phyloP scores from a whole-genome alignment of 2,797 vertebrate species.

The Chloroceryle inda region DNA sequence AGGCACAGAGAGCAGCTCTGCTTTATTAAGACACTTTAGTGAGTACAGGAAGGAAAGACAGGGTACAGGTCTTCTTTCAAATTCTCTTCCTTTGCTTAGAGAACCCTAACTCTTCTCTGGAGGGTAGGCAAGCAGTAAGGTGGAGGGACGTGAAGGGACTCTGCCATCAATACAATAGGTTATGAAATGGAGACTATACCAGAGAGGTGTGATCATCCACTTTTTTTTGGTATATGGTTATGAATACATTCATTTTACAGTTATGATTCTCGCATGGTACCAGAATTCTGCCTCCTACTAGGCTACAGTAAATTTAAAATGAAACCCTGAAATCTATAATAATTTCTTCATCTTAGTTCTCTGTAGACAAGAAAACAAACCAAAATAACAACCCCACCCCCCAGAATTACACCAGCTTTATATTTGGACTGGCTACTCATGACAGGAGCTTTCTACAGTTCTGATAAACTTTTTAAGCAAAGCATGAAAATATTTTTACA shows the following conservation, averaged over 20 bases:
- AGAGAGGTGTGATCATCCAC: background rate
- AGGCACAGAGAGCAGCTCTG: background rate
- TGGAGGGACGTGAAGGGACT: too few species aligned
- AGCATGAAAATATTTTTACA: background rate
- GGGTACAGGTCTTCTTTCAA: background rate
- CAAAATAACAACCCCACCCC: too few species aligned
- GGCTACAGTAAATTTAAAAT: background rate
- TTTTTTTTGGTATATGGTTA: background rate
- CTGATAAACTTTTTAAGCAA: background rate
- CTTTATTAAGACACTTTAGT: background rate
- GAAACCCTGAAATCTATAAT: background rate
- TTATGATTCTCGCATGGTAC: background rate
- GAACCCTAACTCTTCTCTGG: background rate
- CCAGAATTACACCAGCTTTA: background rate
- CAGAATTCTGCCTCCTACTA: background rate
- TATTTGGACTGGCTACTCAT: background rate
- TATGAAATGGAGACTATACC: background rate
- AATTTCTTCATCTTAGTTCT: background rate
- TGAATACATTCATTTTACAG: background rate
- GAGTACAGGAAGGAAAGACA: background rate
- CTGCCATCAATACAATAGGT: background rate
- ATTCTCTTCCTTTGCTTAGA: background rate
- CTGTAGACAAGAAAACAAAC: background rate
- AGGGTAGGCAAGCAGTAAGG: background rate
- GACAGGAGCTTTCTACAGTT: background rate